A percentile compares a stretch with the other conserved stretches of the same genome.
Evolutionary conservation across 2,113 vertebrate species (phyloP).

Genomic region (Bos javanicus): DNA sequence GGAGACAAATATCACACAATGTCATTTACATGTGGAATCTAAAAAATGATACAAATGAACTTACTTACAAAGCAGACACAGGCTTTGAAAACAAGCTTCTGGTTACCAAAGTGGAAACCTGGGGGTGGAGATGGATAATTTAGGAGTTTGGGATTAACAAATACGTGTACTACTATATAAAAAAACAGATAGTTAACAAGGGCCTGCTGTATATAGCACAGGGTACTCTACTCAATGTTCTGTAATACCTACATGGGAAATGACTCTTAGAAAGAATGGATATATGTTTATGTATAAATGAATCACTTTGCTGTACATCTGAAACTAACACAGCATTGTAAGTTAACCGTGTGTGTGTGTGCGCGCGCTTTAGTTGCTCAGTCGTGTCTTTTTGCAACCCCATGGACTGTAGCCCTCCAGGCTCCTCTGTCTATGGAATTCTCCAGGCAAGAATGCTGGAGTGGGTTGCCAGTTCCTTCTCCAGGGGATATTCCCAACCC

Average conservation of each 20-base stretch:
- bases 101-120: background rate
- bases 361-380: background rate
- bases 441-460: background rate
- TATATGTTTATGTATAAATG: background rate
- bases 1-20: background rate
- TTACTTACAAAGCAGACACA: background rate
- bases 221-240: background rate
- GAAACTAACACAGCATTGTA: background rate
- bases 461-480: background rate
- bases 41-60: background rate
- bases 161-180: background rate
- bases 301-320: background rate
- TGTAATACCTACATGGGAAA: background rate
- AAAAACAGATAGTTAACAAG: background rate
- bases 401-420: accelerated
- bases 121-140: background rate
- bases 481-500: background rate
- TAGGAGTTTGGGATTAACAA: background rate
- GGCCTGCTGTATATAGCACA: background rate
- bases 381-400: background rate
- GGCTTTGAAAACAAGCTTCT: background rate
- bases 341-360: background rate
- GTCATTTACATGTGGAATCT: background rate
- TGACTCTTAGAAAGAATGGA: background rate
- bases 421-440: background rate